Evolutionary conservation across 2,888 invertebrate species (phyloP).

Genomic region (Glomeris marginata): DNA sequence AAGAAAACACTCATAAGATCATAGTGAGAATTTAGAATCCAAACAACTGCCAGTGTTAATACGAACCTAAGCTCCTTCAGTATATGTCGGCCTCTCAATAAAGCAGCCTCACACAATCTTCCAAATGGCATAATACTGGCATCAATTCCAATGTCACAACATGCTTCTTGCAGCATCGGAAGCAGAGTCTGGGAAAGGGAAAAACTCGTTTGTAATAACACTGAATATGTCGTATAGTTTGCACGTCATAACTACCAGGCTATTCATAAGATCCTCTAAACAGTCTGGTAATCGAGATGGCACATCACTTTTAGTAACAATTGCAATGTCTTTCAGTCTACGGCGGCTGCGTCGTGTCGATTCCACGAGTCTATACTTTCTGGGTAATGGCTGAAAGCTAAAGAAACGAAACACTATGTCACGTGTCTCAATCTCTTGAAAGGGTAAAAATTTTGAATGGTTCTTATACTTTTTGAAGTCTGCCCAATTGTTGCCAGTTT

Average conservation of each 20-base stretch:
- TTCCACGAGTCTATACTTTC: constrained; percentile 35
- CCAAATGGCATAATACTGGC: constrained; percentile 29
- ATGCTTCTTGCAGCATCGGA: constrained; percentile 24
- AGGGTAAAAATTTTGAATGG: background rate
- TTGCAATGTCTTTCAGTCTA: constrained; percentile 22
- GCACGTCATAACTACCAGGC: constrained; percentile 26
- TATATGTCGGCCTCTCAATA: constrained; percentile 28
- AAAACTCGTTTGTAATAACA: background rate
- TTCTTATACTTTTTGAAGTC: constrained; percentile 25
- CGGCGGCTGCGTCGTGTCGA: constrained; percentile 24
- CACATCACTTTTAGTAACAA: constrained; percentile 26
- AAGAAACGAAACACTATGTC: constrained; percentile 5
- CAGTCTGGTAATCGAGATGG: constrained; percentile 26
- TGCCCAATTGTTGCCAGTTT: constrained; percentile 36
- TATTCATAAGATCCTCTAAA: constrained; percentile 28
- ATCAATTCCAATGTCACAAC: constrained; percentile 23
- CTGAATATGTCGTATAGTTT: background rate
- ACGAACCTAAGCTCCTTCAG: constrained; percentile 28
- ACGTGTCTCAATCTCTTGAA: background rate
- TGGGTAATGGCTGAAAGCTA: constrained; percentile 24
- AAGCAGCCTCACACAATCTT: constrained; percentile 27
- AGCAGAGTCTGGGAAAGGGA: constrained; percentile 25
- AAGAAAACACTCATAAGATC: background rate
- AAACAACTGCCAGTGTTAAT: background rate
- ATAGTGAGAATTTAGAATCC: background rate